A percentile compares a stretch with the other conserved stretches of the same genome.
Evolutionary conservation across 1,140 invertebrate genomes (phyloP).

Genomic region (Tetragnatha versicolor): DNA sequence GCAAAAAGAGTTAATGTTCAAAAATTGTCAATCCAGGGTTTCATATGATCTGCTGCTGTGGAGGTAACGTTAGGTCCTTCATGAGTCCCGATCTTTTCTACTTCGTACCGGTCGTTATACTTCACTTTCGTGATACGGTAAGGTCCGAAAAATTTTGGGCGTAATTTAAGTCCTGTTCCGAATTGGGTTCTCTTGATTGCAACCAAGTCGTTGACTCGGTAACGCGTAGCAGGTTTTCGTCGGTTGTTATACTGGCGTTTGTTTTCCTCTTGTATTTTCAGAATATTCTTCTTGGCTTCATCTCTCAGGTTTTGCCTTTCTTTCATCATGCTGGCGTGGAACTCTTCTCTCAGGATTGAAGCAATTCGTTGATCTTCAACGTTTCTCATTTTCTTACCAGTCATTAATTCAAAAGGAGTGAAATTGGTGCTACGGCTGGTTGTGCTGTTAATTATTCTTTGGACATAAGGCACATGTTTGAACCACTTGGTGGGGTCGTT

Average conservation of each 20-base stretch:
- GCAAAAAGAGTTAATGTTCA: too few species aligned
- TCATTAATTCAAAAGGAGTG: conserved; percentile 9
- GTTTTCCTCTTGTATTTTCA: neutral
- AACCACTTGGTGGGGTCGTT: conserved; percentile 11
- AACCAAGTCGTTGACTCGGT: neutral
- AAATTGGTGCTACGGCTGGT: too few species aligned
- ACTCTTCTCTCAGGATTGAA: neutral
- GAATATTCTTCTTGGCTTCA: neutral
- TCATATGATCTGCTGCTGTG: neutral
- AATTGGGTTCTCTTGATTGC: conserved; percentile 3
- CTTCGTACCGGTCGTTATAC: neutral
- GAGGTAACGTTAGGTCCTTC: neutral
- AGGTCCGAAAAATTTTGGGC: neutral
- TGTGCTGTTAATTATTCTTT: neutral
- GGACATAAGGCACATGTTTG: neutral
- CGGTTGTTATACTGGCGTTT: neutral
- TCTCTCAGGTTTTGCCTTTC: neutral
- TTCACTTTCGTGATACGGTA: neutral
- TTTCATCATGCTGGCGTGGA: neutral
- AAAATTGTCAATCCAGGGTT: neutral
- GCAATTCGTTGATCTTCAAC: neutral
- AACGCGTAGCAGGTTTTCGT: neutral
- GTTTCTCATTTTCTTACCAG: neutral
- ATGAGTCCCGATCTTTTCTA: conserved; percentile 1
- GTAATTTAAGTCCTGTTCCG: conserved; percentile 2